Percentiles rank a stretch among this genome's conserved stretches.
Evolutionary conservation across 2,113 vertebrate genomes (phyloP).

Genomic region (Microtus richardsoni): DNA sequence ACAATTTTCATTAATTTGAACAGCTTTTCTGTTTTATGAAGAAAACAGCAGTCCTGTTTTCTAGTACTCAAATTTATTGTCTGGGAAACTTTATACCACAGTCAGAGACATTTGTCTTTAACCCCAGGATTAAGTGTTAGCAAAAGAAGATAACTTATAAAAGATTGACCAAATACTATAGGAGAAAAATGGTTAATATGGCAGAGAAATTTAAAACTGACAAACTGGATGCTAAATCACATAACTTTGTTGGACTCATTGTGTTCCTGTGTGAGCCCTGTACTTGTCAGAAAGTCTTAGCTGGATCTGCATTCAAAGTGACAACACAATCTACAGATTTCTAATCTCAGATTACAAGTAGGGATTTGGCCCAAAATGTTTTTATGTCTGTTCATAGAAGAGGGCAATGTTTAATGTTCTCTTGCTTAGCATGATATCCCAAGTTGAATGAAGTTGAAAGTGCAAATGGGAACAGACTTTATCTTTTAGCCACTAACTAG

Average conservation of each 20-base stretch:
- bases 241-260: not conserved
- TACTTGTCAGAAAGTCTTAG: not conserved
- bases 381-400: not conserved
- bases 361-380: fast-evolving
- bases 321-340: not conserved
- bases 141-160: not conserved
- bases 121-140: not conserved
- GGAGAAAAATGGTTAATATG: not conserved
- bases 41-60: not conserved
- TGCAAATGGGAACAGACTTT: not conserved
- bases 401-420: not conserved
- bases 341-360: not conserved
- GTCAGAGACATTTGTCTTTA: not conserved
- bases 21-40: not conserved
- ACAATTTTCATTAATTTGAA: not conserved
- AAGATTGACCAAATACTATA: not conserved
- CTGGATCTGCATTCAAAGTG: not conserved
- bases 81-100: not conserved
- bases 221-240: not conserved
- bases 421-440: not conserved
- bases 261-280: not conserved
- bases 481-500: not conserved
- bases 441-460: not conserved
- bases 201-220: not conserved
- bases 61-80: not conserved